Base-by-base conservation (phyloP, 2,797 vertebrate genomes). In the Vultur gryphus region DNA sequence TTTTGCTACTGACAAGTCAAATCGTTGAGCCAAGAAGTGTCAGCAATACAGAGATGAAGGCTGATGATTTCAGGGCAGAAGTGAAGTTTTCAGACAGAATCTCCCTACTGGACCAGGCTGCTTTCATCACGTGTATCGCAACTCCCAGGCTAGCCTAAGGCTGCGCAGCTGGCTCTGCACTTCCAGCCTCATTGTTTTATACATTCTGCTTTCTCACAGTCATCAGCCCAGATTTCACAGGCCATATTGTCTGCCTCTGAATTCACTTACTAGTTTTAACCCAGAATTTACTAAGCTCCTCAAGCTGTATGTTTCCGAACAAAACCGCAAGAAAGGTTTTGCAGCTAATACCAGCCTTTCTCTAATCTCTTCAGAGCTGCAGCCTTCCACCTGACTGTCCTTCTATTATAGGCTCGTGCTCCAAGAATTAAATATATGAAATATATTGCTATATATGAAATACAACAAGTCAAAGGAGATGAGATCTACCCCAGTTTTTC, bases 1-100 rank as follows among this genome's bases (percentile, higher is more conserved):
- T 96, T 94, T 88, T 89, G 35, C 89, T 94, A 54, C 89, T 94
- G 92, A 95, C 64, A 58, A 83, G 84, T 95, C 87, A 94, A 93
- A 94, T 17, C 0, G 4, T 23, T 20, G 58, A 96, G 65, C 62
- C 71, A 97, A 95, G 69, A 94, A 90, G 69, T 84, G 61, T 94
- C 93, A 97, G 49, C 49, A n/a, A 86, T n/a, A 35, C 5, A 64
- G 77, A 97, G 70, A 94, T 78, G 81, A 92, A 90, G 88, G 64
- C 73, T 91, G 52, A 85, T 86, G 84, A 96, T 67, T 91, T 83
- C 57, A 79, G 59, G 69, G 61, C 71, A 87, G 44, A 58, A 64
- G 48, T 39, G 73, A 87, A 87, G 83, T 88, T 88, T 95, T 55
- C 55, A 82, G 87, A 49, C 66, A 95, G 65, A 80, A 77, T 87